Evolutionary conservation across 2,888 invertebrate genomes (phyloP).

Genomic region (Carpatolechia fugitivella): DNA sequence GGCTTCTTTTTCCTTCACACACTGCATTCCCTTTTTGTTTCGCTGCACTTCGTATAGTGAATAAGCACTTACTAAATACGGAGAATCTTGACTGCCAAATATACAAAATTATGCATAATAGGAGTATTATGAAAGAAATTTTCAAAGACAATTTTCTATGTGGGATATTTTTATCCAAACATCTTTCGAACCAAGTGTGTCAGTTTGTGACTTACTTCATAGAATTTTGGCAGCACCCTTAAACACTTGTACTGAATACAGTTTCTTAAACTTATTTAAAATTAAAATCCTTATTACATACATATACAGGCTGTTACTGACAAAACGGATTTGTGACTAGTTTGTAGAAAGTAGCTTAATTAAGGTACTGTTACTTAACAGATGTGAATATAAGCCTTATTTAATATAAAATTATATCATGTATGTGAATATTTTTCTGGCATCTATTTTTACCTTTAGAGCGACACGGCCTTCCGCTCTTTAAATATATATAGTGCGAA

Average conservation of each 20-base stretch:
- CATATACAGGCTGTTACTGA: slow-evolving; percentile 68
- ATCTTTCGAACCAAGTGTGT: too few relatives aligned
- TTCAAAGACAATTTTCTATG: neutral
- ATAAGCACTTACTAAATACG: neutral
- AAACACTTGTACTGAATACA: neutral
- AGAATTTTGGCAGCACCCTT: neutral
- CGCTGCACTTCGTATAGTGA: too few relatives aligned
- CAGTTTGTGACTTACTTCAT: neutral
- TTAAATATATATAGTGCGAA: too few relatives aligned
- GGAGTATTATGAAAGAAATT: neutral
- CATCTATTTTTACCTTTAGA: slow-evolving; percentile 42
- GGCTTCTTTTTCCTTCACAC: too few relatives aligned
- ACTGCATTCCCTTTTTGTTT: too few relatives aligned
- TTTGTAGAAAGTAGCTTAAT: slow-evolving; percentile 47
- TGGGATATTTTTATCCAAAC: too few relatives aligned
- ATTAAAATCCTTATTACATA: slow-evolving; percentile 46
- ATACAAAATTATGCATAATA: neutral
- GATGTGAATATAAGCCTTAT: slow-evolving; percentile 66
- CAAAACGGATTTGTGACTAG: slow-evolving; percentile 77
- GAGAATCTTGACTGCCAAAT: slow-evolving; percentile 2
- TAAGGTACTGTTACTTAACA: slow-evolving; percentile 72
- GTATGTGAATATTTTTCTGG: slow-evolving; percentile 55
- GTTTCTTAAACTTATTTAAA: neutral
- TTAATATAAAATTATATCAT: slow-evolving; percentile 52
- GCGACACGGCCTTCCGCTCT: too few relatives aligned